phyloP scores from a whole-genome alignment of 2,888 invertebrate species.

The Ptilodon capucinus region DNA sequence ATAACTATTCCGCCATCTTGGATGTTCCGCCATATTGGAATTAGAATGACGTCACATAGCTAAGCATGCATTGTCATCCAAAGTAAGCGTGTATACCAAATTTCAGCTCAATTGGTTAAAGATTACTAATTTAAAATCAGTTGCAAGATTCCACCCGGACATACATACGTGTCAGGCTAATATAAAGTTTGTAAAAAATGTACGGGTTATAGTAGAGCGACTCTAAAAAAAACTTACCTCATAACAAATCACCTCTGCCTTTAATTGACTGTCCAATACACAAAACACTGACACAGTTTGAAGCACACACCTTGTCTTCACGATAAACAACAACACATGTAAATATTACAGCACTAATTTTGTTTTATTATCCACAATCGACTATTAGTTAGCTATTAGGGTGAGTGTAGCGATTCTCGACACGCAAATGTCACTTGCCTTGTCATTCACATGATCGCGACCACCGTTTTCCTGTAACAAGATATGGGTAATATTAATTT shows the following conservation, averaged over 20 bases:
- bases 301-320: slow-evolving; percentile 20
- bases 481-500: slow-evolving; percentile 30
- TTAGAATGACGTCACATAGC: too few relatives aligned
- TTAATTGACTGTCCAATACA: slow-evolving; percentile 23
- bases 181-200: too few relatives aligned
- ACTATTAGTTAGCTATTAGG: slow-evolving; percentile 41
- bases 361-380: slow-evolving; percentile 41
- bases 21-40: too few relatives aligned
- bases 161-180: too few relatives aligned
- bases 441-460: slow-evolving; percentile 37
- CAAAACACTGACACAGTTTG: slow-evolving; percentile 29
- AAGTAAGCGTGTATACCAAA: too few relatives aligned
- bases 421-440: slow-evolving; percentile 62
- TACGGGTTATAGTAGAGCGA: slow-evolving; percentile 6
- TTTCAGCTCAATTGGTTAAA: too few relatives aligned
- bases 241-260: slow-evolving; percentile 5
- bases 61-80: too few relatives aligned
- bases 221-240: slow-evolving; percentile 1
- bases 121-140: too few relatives aligned
- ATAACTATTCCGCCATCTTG: too few relatives aligned
- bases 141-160: too few relatives aligned
- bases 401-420: slow-evolving; percentile 38
- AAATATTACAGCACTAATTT: slow-evolving; percentile 28
- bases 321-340: slow-evolving; percentile 24
- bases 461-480: slow-evolving; percentile 45